A percentile compares a stretch with the other conserved stretches of the same genome.
Conservation (phyloP, 2,113 vertebrate genomes). For the Melanostigma gelatinosum region DNA sequence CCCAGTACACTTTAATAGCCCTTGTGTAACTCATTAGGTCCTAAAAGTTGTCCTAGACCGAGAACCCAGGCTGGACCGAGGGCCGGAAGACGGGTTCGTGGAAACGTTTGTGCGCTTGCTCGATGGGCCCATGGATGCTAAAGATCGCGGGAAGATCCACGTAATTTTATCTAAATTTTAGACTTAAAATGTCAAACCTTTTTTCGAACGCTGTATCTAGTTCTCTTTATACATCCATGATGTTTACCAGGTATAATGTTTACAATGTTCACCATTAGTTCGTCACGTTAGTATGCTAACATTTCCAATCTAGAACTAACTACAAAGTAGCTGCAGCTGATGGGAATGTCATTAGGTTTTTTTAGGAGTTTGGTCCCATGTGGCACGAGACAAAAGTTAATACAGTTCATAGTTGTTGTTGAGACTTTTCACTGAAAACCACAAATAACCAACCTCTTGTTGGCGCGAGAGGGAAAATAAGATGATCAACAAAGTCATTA, state of each 20-base stretch:
- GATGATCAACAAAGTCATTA: background rate
- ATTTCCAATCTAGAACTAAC: background rate
- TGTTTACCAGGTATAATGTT: too few species aligned
- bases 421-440: background rate
- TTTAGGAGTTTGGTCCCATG: background rate
- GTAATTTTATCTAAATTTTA: too few species aligned
- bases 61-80: too few species aligned
- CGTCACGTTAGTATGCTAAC: background rate
- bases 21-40: background rate
- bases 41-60: background rate
- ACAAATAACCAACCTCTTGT: background rate
- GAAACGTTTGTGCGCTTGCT: background rate
- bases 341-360: background rate
- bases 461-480: background rate
- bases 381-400: background rate
- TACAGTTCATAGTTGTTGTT: background rate
- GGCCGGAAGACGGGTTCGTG: too few species aligned
- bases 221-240: too few species aligned
- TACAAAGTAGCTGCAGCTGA: background rate
- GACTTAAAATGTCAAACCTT: too few species aligned
- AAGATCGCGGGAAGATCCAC: too few species aligned
- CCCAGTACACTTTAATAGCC: background rate
- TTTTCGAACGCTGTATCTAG: too few species aligned
- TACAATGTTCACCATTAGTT: too few species aligned
- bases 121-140: background rate